Conservation (phyloP, 2,797 vertebrate species). For the Phataginus tricuspis region DNA sequence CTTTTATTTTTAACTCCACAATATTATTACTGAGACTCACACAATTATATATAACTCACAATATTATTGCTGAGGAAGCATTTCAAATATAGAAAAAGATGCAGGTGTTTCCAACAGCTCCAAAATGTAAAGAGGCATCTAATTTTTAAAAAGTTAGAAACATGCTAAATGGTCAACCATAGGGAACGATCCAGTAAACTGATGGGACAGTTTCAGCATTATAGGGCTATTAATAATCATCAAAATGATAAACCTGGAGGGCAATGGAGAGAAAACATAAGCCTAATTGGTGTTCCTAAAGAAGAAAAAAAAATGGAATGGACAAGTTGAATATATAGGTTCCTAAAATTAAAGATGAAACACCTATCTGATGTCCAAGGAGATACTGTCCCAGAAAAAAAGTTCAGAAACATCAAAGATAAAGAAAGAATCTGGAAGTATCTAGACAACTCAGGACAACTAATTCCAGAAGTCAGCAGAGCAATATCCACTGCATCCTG, state of each 20-base stretch:
- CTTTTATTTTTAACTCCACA: neutral
- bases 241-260: neutral
- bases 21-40: neutral
- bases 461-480: neutral
- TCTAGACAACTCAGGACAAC: neutral
- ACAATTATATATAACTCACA: no score
- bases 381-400: neutral
- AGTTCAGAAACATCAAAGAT: neutral
- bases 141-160: neutral
- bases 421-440: neutral
- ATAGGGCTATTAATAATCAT: neutral
- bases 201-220: neutral
- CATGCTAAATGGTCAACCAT: neutral
- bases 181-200: neutral
- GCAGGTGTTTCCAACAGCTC: neutral
- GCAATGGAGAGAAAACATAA: neutral
- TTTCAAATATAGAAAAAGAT: neutral
- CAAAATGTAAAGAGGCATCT: neutral
- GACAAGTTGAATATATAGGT: neutral
- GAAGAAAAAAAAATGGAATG: neutral
- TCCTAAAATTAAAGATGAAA: constrained; percentile 1
- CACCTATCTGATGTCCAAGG: neutral
- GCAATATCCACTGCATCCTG: neutral
- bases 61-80: neutral
- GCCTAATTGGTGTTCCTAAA: neutral